These are phyloP conservation scores for Gambusia holbrooki DNA, from an alignment of 2,113 vertebrate genomes.

Conservation along the genomic window DNA sequence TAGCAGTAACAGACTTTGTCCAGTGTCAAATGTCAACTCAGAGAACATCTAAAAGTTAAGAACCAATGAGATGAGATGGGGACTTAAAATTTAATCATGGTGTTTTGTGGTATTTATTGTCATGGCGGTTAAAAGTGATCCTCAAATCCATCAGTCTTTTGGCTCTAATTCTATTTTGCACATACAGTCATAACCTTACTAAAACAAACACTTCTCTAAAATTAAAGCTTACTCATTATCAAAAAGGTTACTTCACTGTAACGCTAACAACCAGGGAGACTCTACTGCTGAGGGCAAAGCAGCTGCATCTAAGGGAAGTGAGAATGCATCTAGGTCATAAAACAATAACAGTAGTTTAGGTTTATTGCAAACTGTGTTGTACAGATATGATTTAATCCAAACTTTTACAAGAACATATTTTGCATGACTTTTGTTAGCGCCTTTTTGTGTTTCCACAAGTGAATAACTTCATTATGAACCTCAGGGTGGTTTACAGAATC, in stretches of 20 bases:
- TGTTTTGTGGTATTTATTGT: too few relatives aligned
- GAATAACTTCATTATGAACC: too few relatives aligned
- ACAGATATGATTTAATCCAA: too few relatives aligned
- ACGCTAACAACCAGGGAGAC: not conserved
- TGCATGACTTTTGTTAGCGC: too few relatives aligned
- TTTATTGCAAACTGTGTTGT: not conserved
- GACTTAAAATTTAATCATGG: not conserved
- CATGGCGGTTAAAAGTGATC: too few relatives aligned
- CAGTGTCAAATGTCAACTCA: conserved; percentile 52
- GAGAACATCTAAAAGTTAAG: conserved; percentile 64
- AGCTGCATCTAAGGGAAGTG: not conserved
- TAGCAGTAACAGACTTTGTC: conserved; percentile 68
- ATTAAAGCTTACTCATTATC: not conserved
- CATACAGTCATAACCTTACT: not conserved
- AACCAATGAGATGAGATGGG: not conserved
- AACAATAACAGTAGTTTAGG: not conserved
- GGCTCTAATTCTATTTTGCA: not conserved
- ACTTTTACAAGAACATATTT: too few relatives aligned
- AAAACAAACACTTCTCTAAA: not conserved
- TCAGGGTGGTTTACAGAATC: too few relatives aligned
- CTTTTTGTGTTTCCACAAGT: too few relatives aligned
- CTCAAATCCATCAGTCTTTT: not conserved
- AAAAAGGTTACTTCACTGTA: not conserved
- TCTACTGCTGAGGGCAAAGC: not conserved
- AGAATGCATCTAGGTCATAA: not conserved